Percentiles rank a stretch among this genome's conserved stretches.
Conservation (phyloP, 2,797 vertebrate genomes). For the Pterois miles region DNA sequence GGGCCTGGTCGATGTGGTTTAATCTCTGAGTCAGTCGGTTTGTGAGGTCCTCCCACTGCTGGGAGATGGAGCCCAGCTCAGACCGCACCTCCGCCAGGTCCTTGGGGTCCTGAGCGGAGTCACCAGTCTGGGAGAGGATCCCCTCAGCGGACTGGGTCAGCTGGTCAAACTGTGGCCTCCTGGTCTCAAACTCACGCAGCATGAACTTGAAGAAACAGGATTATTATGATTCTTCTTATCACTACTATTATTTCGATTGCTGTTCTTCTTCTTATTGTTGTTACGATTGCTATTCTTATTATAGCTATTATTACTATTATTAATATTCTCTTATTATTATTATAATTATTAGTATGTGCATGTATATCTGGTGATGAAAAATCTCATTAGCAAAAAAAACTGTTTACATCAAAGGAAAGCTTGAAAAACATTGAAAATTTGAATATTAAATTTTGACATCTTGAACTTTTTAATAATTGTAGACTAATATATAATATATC, state of each 20-base stretch:
- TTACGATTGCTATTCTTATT: too few species aligned
- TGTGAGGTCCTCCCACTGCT: constrained; percentile 92
- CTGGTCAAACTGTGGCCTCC: constrained; percentile 93
- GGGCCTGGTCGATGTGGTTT: constrained; percentile 91
- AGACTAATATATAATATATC: too few species aligned
- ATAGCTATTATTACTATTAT: too few species aligned
- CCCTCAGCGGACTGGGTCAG: constrained; percentile 92
- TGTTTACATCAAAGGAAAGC: not conserved
- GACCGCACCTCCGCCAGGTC: constrained; percentile 86
- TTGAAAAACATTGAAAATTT: not conserved
- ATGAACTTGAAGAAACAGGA: constrained; percentile 87
- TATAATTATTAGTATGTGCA: not conserved
- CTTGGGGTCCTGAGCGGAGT: constrained; percentile 80
- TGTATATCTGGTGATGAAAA: not conserved
- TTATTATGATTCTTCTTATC: too few species aligned
- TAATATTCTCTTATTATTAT: too few species aligned
- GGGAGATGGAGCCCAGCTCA: constrained; percentile 88
- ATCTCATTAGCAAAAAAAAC: not conserved
- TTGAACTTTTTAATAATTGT: not conserved
- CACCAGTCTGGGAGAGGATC: constrained; percentile 87
- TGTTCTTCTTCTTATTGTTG: too few species aligned
- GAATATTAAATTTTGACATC: not conserved
- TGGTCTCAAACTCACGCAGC: constrained; percentile 97
- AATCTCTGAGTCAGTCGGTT: constrained; percentile 89
- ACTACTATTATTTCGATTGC: too few species aligned